Evolutionary conservation across 2,888 invertebrate genomes (phyloP), one percentile per base, ranked within the genome.

Genomic region (Elmis aenea): DNA sequence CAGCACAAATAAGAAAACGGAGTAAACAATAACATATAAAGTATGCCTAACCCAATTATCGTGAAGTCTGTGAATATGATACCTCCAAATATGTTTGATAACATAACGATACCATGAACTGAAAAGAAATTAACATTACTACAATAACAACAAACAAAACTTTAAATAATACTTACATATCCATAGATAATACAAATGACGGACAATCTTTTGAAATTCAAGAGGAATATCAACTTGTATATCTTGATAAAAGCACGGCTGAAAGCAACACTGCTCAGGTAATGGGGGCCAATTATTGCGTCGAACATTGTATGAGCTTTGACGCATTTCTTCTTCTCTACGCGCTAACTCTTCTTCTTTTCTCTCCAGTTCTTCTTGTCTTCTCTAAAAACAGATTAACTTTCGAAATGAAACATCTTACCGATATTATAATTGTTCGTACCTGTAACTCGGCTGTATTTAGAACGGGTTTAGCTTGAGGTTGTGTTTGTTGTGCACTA

Each of bases 211-310:
- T 69, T 99, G 97, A 72, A 99, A 99, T 67, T 97, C 95, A 28
- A 90, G 75, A 13, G 96, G 95, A 66, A 99, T 99, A 65, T 99
- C 99, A 26, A 99, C 89, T 66, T 92, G 91, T 55, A 99, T 95
- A 68, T 99, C 97, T 75, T 99, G 97, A 69, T 97, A 97, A 73
- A 99, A 99, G 68, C 99, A 99, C 0, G 99, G 97, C 64, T 95
- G 91, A 44, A 96, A 79, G 42, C 92, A 94, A 57, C 89, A 90
- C 59, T 85, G 85, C 33, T 85, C 82, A 1, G 99, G 97, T 47
- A 99, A 68, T 0, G 99, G 99, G 1, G 99, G 99, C 95, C 96
- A 99, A 71, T 99, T 99, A 68, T 99, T 96, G 52, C 86, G 77
- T 51, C 91, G 70, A 3, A 80, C 79, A 21, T 81, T 77, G 41